A percentile compares a stretch with the other conserved stretches of the same genome.
phyloP scores from a whole-genome alignment of 2,797 vertebrate genomes.

The Nyctalus aviator region DNA sequence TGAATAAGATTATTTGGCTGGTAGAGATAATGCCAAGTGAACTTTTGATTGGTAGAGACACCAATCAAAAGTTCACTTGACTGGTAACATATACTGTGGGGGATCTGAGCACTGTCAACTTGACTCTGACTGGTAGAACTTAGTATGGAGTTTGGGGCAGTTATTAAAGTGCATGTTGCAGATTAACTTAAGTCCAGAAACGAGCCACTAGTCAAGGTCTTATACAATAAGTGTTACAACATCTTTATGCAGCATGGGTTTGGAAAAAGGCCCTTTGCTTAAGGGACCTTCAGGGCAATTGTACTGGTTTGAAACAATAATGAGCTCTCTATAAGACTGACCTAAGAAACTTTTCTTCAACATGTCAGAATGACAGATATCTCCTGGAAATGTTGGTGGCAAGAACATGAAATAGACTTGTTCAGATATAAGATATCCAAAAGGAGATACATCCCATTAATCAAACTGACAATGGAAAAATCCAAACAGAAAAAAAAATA shows the following conservation, averaged over 20 bases:
- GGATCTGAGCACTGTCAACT: too few species aligned
- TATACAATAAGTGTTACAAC: too few species aligned
- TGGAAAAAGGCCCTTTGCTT: slow-evolving; percentile 73
- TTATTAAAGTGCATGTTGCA: too few species aligned
- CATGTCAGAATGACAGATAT: slow-evolving; percentile 81
- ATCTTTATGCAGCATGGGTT: slow-evolving; percentile 39
- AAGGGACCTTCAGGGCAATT: slow-evolving; percentile 69
- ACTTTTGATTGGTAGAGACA: too few species aligned
- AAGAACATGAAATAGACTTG: slow-evolving; percentile 89
- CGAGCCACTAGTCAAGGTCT: too few species aligned
- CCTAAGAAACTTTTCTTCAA: slow-evolving; percentile 87
- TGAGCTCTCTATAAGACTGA: slow-evolving; percentile 78
- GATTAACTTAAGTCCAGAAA: too few species aligned
- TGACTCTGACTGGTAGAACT: too few species aligned
- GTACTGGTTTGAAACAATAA: slow-evolving; percentile 82
- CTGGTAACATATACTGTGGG: too few species aligned
- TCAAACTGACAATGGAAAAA: slow-evolving; percentile 85
- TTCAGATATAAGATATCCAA: slow-evolving; percentile 89
- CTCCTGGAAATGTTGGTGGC: slow-evolving; percentile 87
- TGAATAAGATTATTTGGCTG: too few species aligned
- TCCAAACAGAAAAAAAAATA: slow-evolving; percentile 69
- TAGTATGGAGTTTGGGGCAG: too few species aligned
- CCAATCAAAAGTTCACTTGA: too few species aligned
- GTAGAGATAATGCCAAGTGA: too few species aligned
- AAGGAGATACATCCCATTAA: slow-evolving; percentile 86